Conservation (phyloP, 2,113 vertebrate genomes). For the Genyomyrus donnyi region DNA sequence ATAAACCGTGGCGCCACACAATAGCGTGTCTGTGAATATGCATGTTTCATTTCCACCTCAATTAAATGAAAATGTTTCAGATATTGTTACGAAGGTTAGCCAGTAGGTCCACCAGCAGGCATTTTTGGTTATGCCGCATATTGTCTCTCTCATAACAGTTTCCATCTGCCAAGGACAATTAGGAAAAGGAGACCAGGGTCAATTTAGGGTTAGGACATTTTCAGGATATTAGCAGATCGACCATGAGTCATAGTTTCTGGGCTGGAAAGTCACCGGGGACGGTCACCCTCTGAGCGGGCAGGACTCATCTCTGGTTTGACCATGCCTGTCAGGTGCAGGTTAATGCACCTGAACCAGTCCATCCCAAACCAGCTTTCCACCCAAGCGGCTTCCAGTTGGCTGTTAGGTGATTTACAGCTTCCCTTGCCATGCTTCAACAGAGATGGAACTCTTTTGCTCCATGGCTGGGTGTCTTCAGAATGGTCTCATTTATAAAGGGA, state of each 20-base stretch:
- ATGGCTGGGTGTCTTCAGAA: background rate
- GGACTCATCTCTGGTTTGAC: background rate
- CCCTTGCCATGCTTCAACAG: conserved; percentile 14
- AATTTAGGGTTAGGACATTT: background rate
- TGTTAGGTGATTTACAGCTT: conserved; percentile 51
- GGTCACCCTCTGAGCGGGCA: background rate
- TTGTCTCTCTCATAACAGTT: background rate
- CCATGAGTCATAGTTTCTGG: background rate
- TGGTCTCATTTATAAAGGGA: background rate
- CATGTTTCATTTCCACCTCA: background rate
- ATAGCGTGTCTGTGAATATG: background rate
- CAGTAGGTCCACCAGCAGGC: background rate
- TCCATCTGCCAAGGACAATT: conserved; percentile 4
- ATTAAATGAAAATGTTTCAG: background rate
- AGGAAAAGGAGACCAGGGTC: background rate
- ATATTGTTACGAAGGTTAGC: background rate
- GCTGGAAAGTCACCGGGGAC: background rate
- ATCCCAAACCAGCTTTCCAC: conserved; percentile 38
- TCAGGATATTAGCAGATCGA: background rate
- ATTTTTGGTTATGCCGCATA: background rate
- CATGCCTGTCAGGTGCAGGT: conserved; percentile 41
- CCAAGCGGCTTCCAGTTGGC: conserved; percentile 41
- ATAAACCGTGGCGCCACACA: background rate
- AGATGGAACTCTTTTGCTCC: conserved; percentile 38
- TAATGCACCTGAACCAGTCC: conserved; percentile 61